Evolutionary conservation across 2,888 invertebrate genomes (phyloP), one percentile per base, ranked within the genome.

Genomic region (Petrolisthes cinctipes): DNA sequence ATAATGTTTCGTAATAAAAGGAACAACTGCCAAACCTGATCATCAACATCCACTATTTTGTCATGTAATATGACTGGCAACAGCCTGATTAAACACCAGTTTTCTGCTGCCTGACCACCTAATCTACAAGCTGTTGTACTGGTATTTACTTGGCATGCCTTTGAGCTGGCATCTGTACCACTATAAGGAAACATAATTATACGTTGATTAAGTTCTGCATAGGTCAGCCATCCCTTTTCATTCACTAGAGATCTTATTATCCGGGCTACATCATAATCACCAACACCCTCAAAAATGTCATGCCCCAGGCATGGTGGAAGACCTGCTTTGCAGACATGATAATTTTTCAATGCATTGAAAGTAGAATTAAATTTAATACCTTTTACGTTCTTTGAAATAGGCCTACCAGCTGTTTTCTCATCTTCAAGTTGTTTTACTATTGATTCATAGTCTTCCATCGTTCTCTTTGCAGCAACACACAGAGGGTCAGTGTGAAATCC

Each of bases 311-410:
- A 80, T n/a, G 57, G 80, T 66, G 82, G 82, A n/a, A 66, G 82
- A 80, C 80, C 81, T 54, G 81, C n/a, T 37, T 54, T 57, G 37
- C 66, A 56, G 17, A 82, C 82, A 71, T 82, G 82, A 82, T 71
- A 82, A 71, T 82, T 71, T 71, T 82, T 82, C 82, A 82, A 82
- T 4, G 6, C 37, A 82, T 71, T 82, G 73, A 82, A 82, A 37
- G 54, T n/a, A 71, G 82, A 82, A 82, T 82, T 53, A 71, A 68
- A 82, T 71, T 82, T 82, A 53, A 82, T 82, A 53, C 71, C 82
- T 51, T 73, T 53, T 9, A 71, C 71, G 51, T 71, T 82, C 23
- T 54, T 82, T 51, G 66, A 23, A 23, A 61, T 20, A 82, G 14
- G 68, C n/a, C 14, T 11, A n/a, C n/a, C n/a, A n/a, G n/a, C n/a